Evolutionary conservation across 2,113 vertebrate genomes (phyloP).

Genomic region (Hyla sarda): DNA sequence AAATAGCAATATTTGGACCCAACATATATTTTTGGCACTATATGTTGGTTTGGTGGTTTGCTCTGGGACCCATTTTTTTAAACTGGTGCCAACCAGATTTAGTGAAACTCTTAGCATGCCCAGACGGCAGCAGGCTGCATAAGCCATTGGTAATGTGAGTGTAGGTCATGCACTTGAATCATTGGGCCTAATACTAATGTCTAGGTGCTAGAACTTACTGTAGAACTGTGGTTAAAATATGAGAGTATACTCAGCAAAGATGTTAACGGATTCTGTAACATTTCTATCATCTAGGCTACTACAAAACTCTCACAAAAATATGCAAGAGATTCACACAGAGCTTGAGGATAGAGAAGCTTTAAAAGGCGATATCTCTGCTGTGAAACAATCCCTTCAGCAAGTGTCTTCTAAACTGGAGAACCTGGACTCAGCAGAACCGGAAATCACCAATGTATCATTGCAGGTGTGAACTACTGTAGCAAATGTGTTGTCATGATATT

Average conservation of each 20-base stretch:
- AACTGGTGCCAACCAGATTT: too few relatives aligned
- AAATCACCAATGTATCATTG: slow-evolving; percentile 71
- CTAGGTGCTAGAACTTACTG: not conserved
- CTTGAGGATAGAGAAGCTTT: slow-evolving; percentile 78
- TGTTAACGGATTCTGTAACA: not conserved
- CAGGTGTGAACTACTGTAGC: slow-evolving; percentile 73
- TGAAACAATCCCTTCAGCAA: slow-evolving; percentile 74
- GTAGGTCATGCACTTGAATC: too few relatives aligned
- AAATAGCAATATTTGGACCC: too few relatives aligned
- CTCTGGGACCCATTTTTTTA: too few relatives aligned
- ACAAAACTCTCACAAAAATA: slow-evolving; percentile 73
- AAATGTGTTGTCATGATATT: too few relatives aligned
- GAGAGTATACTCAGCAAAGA: not conserved
- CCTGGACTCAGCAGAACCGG: slow-evolving; percentile 63
- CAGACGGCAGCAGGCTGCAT: too few relatives aligned
- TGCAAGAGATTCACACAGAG: slow-evolving; percentile 73
- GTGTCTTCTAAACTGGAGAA: slow-evolving; percentile 65
- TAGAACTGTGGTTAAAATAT: not conserved
- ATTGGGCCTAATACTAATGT: not conserved
- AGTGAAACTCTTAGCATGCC: too few relatives aligned
- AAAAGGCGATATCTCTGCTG: slow-evolving; percentile 75
- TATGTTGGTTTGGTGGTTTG: too few relatives aligned
- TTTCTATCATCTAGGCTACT: slow-evolving; percentile 74
- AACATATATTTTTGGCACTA: too few relatives aligned
- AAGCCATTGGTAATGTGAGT: too few relatives aligned